Base-by-base conservation (phyloP, 2,113 vertebrate species). In the Tiliqua scincoides region DNA sequence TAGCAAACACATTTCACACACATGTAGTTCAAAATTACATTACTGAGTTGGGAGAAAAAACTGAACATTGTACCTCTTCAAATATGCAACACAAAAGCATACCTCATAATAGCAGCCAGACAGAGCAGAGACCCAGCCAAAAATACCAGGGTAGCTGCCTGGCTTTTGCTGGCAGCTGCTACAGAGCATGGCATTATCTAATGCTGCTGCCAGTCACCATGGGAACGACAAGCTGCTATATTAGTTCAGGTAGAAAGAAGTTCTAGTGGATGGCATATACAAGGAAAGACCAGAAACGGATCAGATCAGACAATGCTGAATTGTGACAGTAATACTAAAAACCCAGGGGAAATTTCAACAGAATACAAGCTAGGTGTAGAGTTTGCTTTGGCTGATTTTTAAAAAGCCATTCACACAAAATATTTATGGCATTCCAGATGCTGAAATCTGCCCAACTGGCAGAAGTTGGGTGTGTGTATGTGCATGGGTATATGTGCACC, bases 161-260 rank as follows among this genome's bases (percentile, higher is more conserved):
- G 78, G 43, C 43, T 79, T 79, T 63, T 65, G n/a, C 32, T 79
- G 67, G 82, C 27, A 88, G 27, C 70, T 79, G 43, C 48, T 59
- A 73, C 61, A 80, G 68, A 88, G 72, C 68, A 84, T 74, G 52
- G 57, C 70, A 84, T 84, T 79, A 84, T 84, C 68, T 84, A 84
- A 79, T 88, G 59, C 82, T 59, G 9, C 57, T 73, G n/a, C 65
- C 75, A 84, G 68, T 79, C 57, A 73, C 82, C 70, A 80, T 84
- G 61, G 82, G 82, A 88, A 75, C 82, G 27, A 88, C 48, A 74
- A 59, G 68, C 70, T 59, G 14, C 77, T 84, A 67, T 74, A 79
- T 79, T 67, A 67, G 76, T 80, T 67, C 61, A 88, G 82, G 59
- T 67, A 35, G 48, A 84, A 80, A 73, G 12, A 73, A 65, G 43